phyloP scores from a whole-genome alignment of 2,888 invertebrate species.

The Netelia virgata region DNA sequence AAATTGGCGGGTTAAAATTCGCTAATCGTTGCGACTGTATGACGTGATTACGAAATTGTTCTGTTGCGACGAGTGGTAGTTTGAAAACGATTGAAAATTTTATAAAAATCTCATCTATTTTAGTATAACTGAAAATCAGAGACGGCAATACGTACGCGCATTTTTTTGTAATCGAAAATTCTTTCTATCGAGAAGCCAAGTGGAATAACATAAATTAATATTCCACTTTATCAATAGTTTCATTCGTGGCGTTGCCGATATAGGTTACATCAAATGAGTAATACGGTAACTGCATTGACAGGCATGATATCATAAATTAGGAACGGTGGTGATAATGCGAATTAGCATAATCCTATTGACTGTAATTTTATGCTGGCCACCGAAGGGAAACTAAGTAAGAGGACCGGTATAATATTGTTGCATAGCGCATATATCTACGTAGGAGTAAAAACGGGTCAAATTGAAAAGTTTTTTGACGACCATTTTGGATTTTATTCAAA shows the following conservation, averaged over 20 bases:
- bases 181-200: too few relatives aligned
- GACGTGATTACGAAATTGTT: too few relatives aligned
- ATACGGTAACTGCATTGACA: conserved; percentile 39
- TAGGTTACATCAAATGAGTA: conserved; percentile 3
- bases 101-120: too few relatives aligned
- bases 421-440: background rate
- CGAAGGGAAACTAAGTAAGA: conserved; percentile 10
- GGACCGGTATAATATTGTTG: conserved; percentile 25
- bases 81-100: too few relatives aligned
- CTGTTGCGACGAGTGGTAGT: too few relatives aligned
- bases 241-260: background rate
- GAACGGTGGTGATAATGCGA: conserved; percentile 18
- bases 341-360: conserved; percentile 31
- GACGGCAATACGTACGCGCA: too few relatives aligned
- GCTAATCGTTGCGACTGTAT: too few relatives aligned
- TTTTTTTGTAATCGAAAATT: too few relatives aligned
- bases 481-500: too few relatives aligned
- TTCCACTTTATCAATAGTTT: background rate
- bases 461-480: too few relatives aligned
- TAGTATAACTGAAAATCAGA: too few relatives aligned
- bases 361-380: conserved; percentile 21
- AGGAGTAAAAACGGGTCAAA: too few relatives aligned
- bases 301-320: conserved; percentile 32
- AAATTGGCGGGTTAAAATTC: background rate
- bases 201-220: background rate